Conservation (phyloP, 2,888 invertebrate genomes). For the Elegia similella region DNA sequence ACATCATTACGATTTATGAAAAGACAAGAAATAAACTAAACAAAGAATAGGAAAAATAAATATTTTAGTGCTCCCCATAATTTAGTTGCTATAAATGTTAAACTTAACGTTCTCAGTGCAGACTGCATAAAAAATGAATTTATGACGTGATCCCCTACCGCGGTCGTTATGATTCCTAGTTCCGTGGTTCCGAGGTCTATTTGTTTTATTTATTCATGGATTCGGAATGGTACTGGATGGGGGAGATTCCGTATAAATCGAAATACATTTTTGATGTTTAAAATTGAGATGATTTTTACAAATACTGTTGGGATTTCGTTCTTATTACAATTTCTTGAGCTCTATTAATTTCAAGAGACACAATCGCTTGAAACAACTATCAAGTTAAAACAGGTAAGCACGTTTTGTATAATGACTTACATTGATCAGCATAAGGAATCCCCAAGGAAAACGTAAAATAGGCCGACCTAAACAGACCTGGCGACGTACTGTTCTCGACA, state of each 20-base stretch:
- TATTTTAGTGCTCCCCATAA: conserved; percentile 1
- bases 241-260: conserved; percentile 3
- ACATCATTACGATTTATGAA: too few species aligned
- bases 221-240: background rate
- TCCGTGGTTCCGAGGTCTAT: background rate
- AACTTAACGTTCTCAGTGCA: background rate
- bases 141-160: background rate
- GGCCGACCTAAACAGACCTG: too few species aligned
- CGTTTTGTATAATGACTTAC: too few species aligned
- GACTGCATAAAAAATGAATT: conserved; percentile 5
- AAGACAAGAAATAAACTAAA: conserved; percentile 2
- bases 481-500: too few species aligned
- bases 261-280: conserved; percentile 3
- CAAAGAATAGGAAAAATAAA: background rate
- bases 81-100: conserved; percentile 8
- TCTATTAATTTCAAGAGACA: too few species aligned
- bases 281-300: background rate
- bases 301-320: too few species aligned
- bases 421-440: too few species aligned
- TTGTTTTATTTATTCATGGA: conserved; percentile 8
- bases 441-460: too few species aligned
- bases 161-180: conserved; percentile 11
- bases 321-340: too few species aligned
- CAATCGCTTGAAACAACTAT: too few species aligned
- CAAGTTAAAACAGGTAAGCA: too few species aligned